Conservation (phyloP, 1,140 invertebrate genomes). For the Hyles euphorbiae region DNA sequence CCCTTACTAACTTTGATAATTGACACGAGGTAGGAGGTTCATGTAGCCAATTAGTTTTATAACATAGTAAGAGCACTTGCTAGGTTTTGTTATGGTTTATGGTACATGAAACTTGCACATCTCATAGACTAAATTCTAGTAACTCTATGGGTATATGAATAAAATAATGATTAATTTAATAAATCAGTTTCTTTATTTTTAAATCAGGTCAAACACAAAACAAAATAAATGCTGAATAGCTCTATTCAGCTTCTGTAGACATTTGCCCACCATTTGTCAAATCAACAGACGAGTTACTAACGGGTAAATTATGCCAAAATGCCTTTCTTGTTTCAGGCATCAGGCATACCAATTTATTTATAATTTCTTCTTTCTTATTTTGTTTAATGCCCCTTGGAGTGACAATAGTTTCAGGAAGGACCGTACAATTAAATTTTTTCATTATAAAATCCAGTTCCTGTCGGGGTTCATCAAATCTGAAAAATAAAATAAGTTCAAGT, state of each 20-base stretch:
- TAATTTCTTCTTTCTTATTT: slow-evolving; percentile 16
- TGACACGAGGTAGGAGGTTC: slow-evolving; percentile 3
- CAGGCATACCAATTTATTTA: slow-evolving; percentile 17
- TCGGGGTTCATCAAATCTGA: slow-evolving; percentile 8
- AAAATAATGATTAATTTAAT: not conserved
- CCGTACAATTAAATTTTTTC: slow-evolving; percentile 12
- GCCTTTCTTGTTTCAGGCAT: slow-evolving; percentile 17
- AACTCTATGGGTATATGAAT: not conserved
- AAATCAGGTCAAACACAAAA: too few species aligned
- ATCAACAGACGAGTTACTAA: slow-evolving; percentile 3
- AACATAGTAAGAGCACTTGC: slow-evolving; percentile 7
- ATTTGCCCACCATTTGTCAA: slow-evolving; percentile 7
- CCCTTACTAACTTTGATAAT: slow-evolving; percentile 2
- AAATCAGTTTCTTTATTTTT: too few species aligned
- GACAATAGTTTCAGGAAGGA: slow-evolving; percentile 5
- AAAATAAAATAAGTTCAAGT: slow-evolving; percentile 7
- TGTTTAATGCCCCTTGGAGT: slow-evolving; percentile 7
- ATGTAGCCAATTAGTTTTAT: slow-evolving; percentile 3
- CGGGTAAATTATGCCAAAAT: slow-evolving; percentile 17
- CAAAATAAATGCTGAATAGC: slow-evolving; percentile 1
- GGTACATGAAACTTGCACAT: not conserved
- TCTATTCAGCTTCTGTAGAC: not conserved
- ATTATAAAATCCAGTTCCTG: slow-evolving; percentile 12
- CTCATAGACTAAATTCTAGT: slow-evolving; percentile 4
- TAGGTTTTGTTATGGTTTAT: slow-evolving; percentile 2